Percentiles rank a stretch among this genome's conserved stretches.
These are phyloP conservation scores for Furnarius figulus DNA, from an alignment of 2,113 vertebrate species.

Conservation along the genomic window DNA sequence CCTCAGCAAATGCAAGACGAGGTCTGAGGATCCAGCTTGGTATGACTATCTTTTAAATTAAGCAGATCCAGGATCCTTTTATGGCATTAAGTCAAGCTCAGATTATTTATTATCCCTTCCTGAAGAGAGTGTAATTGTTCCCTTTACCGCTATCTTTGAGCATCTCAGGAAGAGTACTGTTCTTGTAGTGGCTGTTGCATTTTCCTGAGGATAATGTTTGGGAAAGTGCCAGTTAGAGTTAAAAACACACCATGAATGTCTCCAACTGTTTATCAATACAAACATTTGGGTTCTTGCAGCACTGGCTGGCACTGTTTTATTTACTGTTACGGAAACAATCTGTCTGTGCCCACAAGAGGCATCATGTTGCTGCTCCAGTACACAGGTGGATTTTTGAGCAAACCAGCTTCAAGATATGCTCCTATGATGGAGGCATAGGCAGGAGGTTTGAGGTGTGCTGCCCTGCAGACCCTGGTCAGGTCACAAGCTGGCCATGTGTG, in stretches of 20 bases:
- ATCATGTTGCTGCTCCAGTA: neutral
- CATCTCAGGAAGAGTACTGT: neutral
- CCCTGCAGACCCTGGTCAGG: neutral
- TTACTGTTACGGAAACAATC: neutral
- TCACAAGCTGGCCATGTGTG: fast-evolving
- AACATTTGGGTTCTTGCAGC: neutral
- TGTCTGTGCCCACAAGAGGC: neutral
- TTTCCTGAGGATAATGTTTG: neutral
- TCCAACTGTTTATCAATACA: neutral
- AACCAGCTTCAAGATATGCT: neutral
- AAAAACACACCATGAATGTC: neutral
- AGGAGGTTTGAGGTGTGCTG: fast-evolving
- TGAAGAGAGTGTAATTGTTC: neutral
- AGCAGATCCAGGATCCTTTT: neutral
- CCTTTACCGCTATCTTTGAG: neutral
- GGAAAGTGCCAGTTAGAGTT: neutral
- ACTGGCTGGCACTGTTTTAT: neutral
- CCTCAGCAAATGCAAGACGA: neutral
- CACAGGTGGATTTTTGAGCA: neutral
- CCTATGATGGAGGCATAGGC: neutral
- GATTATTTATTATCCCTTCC: neutral
- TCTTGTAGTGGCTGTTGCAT: neutral
- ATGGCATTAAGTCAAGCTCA: neutral
- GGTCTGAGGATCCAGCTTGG: neutral
- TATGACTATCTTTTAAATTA: neutral